phyloP scores from a whole-genome alignment of 2,888 invertebrate genomes.

The Pseudococcus jackbeardsleyi region DNA sequence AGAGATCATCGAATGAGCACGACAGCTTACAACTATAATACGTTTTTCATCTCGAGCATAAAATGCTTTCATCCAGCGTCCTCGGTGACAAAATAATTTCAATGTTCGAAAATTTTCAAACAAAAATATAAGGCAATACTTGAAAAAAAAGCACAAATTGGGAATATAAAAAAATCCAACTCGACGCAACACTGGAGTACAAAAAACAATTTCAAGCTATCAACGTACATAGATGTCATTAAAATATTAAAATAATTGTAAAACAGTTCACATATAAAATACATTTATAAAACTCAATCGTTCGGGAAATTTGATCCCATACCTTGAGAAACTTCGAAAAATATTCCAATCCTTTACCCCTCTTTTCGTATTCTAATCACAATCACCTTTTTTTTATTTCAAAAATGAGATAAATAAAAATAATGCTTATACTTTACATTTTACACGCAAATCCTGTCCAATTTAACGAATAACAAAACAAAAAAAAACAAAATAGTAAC shows the following conservation, averaged over 20 bases:
- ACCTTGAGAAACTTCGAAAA: conserved; percentile 14
- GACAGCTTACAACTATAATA: conserved; percentile 60
- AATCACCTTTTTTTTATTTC: conserved; percentile 20
- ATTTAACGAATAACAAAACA: conserved; percentile 51
- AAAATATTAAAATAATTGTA: conserved; percentile 47
- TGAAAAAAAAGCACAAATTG: neutral
- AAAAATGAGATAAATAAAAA: conserved; percentile 21
- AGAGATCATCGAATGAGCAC: conserved; percentile 63
- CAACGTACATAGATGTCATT: neutral
- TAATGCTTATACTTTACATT: conserved; percentile 25
- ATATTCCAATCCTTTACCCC: neutral
- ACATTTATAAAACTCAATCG: neutral
- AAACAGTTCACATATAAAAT: conserved; percentile 27
- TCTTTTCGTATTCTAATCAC: neutral
- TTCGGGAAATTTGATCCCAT: neutral
- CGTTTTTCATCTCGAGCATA: neutral
- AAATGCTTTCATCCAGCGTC: neutral
- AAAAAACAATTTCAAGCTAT: neutral
- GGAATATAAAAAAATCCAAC: neutral
- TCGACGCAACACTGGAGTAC: neutral
- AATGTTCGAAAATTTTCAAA: no score
- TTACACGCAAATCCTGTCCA: conserved; percentile 18
- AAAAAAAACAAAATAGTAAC: conserved; percentile 51
- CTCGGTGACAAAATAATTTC: neutral
- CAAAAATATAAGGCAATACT: neutral